Conservation (phyloP, 2,797 vertebrate genomes). For the Podarcis siculus region DNA sequence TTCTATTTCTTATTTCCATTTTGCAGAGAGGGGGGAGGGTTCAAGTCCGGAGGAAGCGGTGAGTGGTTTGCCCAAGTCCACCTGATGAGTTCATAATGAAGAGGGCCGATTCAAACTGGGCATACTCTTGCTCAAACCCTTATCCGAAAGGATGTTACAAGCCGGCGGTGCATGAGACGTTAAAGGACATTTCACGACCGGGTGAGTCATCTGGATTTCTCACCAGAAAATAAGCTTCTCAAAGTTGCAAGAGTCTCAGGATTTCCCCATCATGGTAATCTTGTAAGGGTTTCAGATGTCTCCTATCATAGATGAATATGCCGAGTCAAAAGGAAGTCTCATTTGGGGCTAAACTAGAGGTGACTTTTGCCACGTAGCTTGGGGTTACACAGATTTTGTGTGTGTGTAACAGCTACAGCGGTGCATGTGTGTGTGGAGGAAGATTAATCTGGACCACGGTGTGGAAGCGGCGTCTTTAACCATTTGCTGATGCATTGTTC, state of each 20-base stretch:
- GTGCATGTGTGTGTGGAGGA: too few relatives aligned
- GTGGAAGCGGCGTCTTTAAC: too few relatives aligned
- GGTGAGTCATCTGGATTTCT: background rate
- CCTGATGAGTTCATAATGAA: background rate
- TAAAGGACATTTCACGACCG: background rate
- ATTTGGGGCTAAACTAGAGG: too few relatives aligned
- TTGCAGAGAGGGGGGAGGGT: too few relatives aligned
- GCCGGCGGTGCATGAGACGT: background rate
- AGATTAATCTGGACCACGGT: too few relatives aligned
- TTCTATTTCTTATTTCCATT: background rate
- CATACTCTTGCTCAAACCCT: background rate
- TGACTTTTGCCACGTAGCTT: too few relatives aligned
- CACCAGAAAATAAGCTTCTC: background rate
- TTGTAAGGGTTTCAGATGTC: background rate
- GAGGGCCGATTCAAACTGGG: too few relatives aligned
- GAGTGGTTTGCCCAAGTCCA: background rate
- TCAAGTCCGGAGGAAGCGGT: fast-evolving
- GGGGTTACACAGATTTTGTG: too few relatives aligned
- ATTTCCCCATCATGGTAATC: background rate
- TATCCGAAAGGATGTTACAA: background rate
- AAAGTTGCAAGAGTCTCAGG: background rate
- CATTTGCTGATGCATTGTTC: too few relatives aligned
- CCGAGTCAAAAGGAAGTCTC: background rate
- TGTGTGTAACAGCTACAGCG: too few relatives aligned
- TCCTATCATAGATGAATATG: background rate